Evolutionary conservation across 2,797 vertebrate genomes (phyloP).

Genomic region (Heliangelus exortis): DNA sequence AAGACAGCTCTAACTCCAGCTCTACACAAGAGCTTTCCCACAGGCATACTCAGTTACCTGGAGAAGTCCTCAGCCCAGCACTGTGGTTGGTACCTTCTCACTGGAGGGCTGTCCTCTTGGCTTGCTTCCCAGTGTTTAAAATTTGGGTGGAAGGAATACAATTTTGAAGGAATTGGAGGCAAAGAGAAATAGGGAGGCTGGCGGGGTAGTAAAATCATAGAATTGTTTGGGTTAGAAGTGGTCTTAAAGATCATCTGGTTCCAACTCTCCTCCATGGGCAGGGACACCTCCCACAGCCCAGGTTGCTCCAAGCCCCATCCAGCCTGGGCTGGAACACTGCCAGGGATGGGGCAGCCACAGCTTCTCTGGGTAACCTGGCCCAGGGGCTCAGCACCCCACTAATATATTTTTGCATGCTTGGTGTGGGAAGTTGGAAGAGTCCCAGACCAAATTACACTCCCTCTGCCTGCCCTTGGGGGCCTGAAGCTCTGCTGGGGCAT

Average conservation of each 20-base stretch:
- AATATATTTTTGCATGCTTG: background rate
- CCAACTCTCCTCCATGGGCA: too few relatives aligned
- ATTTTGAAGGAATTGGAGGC: background rate
- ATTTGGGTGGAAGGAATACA: background rate
- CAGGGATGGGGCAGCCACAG: too few relatives aligned
- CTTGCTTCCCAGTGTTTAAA: background rate
- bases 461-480: accelerated
- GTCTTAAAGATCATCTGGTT: too few relatives aligned
- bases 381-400: background rate
- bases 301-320: too few relatives aligned
- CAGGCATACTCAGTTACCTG: accelerated
- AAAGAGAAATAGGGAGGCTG: background rate
- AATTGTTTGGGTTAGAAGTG: too few relatives aligned
- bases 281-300: too few relatives aligned
- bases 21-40: background rate
- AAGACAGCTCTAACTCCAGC: background rate
- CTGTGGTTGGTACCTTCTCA: background rate
- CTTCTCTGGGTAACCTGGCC: too few relatives aligned
- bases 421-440: background rate
- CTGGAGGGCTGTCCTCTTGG: background rate
- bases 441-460: background rate
- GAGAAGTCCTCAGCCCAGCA: background rate
- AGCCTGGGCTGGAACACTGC: too few relatives aligned
- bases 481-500: background rate
- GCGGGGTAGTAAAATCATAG: too few relatives aligned